A percentile compares a stretch with the other conserved stretches of the same genome.
Evolutionary conservation across 2,113 vertebrate genomes (phyloP).

Genomic region (Oncorhynchus clarkii): DNA sequence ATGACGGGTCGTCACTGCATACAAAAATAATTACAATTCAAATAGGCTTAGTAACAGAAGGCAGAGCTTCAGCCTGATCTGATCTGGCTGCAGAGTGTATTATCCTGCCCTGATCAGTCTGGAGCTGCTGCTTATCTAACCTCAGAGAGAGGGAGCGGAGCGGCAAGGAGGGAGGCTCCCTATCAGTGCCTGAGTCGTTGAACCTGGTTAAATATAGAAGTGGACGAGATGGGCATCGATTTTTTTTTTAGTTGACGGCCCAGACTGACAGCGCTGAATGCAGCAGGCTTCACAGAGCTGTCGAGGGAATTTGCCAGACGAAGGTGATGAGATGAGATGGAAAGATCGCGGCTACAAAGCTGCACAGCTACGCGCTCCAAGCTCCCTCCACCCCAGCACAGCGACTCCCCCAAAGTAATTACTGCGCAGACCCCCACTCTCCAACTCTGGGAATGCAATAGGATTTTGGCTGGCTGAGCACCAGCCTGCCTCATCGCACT

Average conservation of each 20-base stretch:
- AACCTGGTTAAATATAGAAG: constrained; percentile 70
- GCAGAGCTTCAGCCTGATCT: constrained; percentile 47
- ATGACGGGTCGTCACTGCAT: too few relatives aligned
- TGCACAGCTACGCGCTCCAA: constrained; percentile 43
- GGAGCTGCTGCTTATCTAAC: constrained; percentile 42
- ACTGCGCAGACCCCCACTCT: constrained; percentile 34
- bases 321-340: constrained; percentile 71
- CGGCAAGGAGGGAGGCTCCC: constrained; percentile 57
- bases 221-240: constrained; percentile 69
- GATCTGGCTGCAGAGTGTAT: constrained; percentile 36
- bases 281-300: constrained; percentile 59
- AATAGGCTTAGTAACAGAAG: too few relatives aligned
- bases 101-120: constrained; percentile 59
- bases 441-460: constrained; percentile 62
- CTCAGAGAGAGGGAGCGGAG: constrained; percentile 33
- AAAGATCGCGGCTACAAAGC: constrained; percentile 71
- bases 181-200: constrained; percentile 64
- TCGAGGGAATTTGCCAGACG: constrained; percentile 71
- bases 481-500: constrained; percentile 59
- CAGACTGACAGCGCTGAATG: constrained; percentile 64
- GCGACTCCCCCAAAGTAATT: constrained; percentile 58
- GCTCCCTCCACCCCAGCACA: constrained; percentile 42
- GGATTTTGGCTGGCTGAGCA: constrained; percentile 68
- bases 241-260: constrained; percentile 64
- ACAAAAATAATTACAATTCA: too few relatives aligned